Evolutionary conservation across 2,888 invertebrate species (phyloP), one percentile per base, ranked within the genome.

Genomic region (Chymomyza procnemis): DNA sequence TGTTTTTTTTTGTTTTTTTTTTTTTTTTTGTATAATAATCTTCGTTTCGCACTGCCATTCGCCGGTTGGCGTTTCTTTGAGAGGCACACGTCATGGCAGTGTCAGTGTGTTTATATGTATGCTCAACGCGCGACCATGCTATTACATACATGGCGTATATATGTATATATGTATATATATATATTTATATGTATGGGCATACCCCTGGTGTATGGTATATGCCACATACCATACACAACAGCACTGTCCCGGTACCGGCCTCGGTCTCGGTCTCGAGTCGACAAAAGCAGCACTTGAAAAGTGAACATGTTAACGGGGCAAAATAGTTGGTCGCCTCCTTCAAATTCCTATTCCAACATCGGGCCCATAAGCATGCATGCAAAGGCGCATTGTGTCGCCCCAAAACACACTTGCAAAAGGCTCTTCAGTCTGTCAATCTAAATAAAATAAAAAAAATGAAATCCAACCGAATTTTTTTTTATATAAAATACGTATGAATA

Each of bases 261-360:
- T 41, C 26, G 3, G 47, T 4, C 4, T n/a, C 12, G 6, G n/a
- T 18, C 8, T 9, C 8, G 18, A 50, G 18, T 50, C 16, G 48
- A 50, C 48, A 50, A 18, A 50, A 50, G 48, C 16, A 83, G 73
- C 84, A 81, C 83, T 81, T 73, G 79, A 81, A 66, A 76, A 78
- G 79, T 78, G 84, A 84, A 78, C 81, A 81, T 79, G 84, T 79
- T 84, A 81, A 81, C 81, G 81, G 84, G 71, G 78, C 72, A 78
- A 83, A 84, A 81, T 81, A 81, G 84, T 81, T 83, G 73, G 84
- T 79, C 78, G 81, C 77, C 81, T 78, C 74, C 80, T 78, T 69
- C 65, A 67, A 75, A 75, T 74, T 70, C 66, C 66, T 75, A 59
- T 50, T 70, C 56, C 50, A 75, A 75, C 72, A 70, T 65, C 68